Base-by-base conservation (phyloP, 2,113 vertebrate genomes). In the Bubalus kerabau region DNA sequence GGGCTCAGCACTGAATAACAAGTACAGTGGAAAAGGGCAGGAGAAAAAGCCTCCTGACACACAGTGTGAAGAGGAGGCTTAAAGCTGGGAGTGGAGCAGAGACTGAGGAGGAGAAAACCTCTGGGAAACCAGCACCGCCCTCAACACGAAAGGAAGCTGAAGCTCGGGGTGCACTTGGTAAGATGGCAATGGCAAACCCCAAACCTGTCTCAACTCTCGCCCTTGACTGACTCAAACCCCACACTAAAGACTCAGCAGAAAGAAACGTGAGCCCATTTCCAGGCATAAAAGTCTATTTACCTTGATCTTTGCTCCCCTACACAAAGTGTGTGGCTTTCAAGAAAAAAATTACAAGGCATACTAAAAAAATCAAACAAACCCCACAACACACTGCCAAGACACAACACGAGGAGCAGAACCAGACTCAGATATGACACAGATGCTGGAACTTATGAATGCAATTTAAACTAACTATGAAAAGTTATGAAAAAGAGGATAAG, bases 141-240 rank as follows among this genome's bases (percentile, higher is more conserved):
- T 26, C 14, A 54, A 36, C 14, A 52, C 4, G 2, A 60, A 30
- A 57, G 40, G 59, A 17, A 23, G 26, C 23, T 52, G 26, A 57
- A 1, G 5, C 23, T 56, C 2, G 2, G 19, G 43, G 46, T 17
- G 3, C 9, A 7, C 2, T 23, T 15, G 26, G 9, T n/a, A 74
- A 62, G 24, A 30, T 0, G 28, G 48, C 60, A 64, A 30, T 3
- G 13, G 1, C 32, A 32, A 59, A 24, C 32, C 23, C 56, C 64
- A 48, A 46, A 9, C 23, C 14, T 24, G 14, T 43, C 12, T 56
- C 40, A 40, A 1, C 23, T 71, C 43, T 59, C 60, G 11, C 30
- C 46, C 40, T 67, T 11, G 43, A 26, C 16, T 6, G 36, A 62
- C 14, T 57, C 74, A 56, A 57, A 60, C 7, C 9, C 50, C 36